Conservation (phyloP, 2,888 invertebrate species). For the Amblyteles armatorius region DNA sequence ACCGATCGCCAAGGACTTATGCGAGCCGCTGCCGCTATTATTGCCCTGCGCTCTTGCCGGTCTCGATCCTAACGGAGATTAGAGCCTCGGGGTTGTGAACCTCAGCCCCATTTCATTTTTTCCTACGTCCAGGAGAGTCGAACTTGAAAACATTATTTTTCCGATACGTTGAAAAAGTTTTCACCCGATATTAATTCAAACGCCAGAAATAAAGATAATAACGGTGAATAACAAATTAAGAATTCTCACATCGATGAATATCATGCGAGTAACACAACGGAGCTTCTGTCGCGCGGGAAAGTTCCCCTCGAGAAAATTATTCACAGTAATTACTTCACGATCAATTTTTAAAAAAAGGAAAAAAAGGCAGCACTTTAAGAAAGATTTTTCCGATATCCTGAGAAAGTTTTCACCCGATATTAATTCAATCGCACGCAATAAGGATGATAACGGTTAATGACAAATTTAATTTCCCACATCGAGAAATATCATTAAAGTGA, state of each 20-base stretch:
- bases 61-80: slow-evolving; percentile 60
- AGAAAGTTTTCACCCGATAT: slow-evolving; percentile 10
- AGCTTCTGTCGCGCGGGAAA: too few relatives aligned
- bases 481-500: too few relatives aligned
- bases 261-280: too few relatives aligned
- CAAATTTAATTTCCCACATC: too few relatives aligned
- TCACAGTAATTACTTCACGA: slow-evolving; percentile 42
- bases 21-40: slow-evolving; percentile 29
- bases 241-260: too few relatives aligned
- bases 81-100: slow-evolving; percentile 50
- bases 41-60: slow-evolving; percentile 35
- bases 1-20: slow-evolving; percentile 47
- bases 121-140: not conserved
- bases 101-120: not conserved
- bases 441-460: not conserved
- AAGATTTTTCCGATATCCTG: slow-evolving; percentile 28
- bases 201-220: not conserved
- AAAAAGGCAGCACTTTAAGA: not conserved
- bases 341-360: slow-evolving; percentile 28
- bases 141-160: slow-evolving; percentile 21
- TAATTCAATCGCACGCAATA: not conserved
- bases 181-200: slow-evolving; percentile 1
- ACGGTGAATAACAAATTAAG: not conserved
- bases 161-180: slow-evolving; percentile 16
- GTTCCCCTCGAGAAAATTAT: slow-evolving; percentile 17